Percentiles rank a stretch among this genome's conserved stretches.
These are phyloP conservation scores for Oxycera nigricornis DNA, from an alignment of 2,888 invertebrate species.

Conservation along the genomic window DNA sequence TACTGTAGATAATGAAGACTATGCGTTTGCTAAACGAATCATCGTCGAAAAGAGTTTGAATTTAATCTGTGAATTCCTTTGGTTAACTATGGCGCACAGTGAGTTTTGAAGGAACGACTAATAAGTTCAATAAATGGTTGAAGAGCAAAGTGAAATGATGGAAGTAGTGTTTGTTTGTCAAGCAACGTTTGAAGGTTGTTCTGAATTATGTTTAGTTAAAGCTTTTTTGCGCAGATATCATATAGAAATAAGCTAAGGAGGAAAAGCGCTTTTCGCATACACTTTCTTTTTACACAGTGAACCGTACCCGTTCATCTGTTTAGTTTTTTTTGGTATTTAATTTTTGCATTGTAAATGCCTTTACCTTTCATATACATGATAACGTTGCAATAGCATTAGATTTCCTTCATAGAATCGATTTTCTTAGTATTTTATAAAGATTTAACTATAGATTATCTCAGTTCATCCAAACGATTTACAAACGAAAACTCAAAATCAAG, in stretches of 20 bases:
- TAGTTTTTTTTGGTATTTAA: no score
- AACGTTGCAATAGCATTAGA: constrained; percentile 28
- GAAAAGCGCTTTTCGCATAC: constrained; percentile 10
- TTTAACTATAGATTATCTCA: constrained; percentile 37
- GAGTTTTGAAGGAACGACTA: no score
- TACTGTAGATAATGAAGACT: no score
- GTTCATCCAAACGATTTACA: constrained; percentile 29
- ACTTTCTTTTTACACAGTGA: constrained; percentile 21
- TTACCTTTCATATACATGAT: constrained; percentile 19
- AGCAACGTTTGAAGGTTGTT: neutral
- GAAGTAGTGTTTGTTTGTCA: neutral
- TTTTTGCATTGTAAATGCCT: constrained; percentile 27
- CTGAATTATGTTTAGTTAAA: constrained; percentile 37
- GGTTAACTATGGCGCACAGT: no score
- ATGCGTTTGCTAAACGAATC: no score
- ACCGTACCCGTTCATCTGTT: constrained; percentile 16
- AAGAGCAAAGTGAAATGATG: no score
- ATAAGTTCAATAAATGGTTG: no score
- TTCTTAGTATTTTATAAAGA: constrained; percentile 23
- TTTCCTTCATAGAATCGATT: neutral
- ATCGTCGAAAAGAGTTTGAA: no score
- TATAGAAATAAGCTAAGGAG: constrained; percentile 38
- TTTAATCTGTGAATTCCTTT: no score
- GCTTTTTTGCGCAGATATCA: constrained; percentile 40
- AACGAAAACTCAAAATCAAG: constrained; percentile 30